Evolutionary conservation across 2,888 invertebrate species (phyloP).

Genomic region (Acleris cristana): DNA sequence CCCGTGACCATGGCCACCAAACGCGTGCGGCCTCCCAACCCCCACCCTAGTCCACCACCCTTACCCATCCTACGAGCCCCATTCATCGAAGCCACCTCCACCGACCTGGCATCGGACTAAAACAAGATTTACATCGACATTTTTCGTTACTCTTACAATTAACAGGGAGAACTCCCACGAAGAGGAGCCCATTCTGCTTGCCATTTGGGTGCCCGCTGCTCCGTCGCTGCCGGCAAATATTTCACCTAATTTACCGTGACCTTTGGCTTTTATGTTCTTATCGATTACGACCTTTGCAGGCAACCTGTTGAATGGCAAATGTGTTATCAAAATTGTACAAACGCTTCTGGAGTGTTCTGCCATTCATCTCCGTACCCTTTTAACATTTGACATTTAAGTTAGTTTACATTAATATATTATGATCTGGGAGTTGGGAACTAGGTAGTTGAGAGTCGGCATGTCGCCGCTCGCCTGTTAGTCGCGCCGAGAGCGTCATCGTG

Average conservation of each 20-base stretch:
- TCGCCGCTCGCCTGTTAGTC: conserved; percentile 14
- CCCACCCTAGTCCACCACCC: conserved; percentile 42
- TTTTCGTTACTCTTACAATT: conserved; percentile 14
- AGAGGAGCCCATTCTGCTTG: conserved; percentile 21
- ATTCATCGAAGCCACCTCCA: conserved; percentile 59
- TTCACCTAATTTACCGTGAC: conserved; percentile 57
- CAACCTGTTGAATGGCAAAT: conserved; percentile 60
- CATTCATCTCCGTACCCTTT: conserved; percentile 20
- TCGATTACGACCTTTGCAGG: conserved; percentile 68
- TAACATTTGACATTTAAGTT: conserved; percentile 29
- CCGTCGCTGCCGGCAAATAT: conserved; percentile 49
- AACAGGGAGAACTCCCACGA: not conserved
- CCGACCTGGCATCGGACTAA: conserved; percentile 22
- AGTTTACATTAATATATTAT: conserved; percentile 15
- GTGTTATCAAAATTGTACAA: conserved; percentile 42
- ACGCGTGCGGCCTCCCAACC: conserved; percentile 57
- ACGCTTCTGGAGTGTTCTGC: conserved; percentile 14
- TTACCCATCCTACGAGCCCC: conserved; percentile 38
- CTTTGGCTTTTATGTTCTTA: conserved; percentile 67
- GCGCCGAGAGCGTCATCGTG: conserved; percentile 12
- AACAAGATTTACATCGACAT: conserved; percentile 17
- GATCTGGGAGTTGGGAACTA: not conserved
- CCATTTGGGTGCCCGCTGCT: conserved; percentile 42
- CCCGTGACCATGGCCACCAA: conserved; percentile 74
- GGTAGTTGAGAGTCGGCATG: not conserved